These are phyloP conservation scores for Spondyliosoma cantharus DNA, from an alignment of 2,797 vertebrate species.

Conservation along the genomic window DNA sequence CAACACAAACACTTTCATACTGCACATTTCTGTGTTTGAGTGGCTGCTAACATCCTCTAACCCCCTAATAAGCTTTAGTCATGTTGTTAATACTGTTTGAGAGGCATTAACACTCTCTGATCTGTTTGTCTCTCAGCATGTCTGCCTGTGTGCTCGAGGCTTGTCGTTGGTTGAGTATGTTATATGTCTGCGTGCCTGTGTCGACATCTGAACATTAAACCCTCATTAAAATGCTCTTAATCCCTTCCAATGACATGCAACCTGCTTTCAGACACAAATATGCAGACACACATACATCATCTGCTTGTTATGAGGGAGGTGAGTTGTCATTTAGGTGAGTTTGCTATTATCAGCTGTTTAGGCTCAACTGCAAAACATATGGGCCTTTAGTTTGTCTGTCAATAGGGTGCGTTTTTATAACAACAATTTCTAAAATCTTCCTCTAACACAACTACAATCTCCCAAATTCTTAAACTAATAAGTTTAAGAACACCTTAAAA, in stretches of 20 bases:
- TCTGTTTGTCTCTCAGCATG: conserved; percentile 59
- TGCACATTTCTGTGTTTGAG: conserved; percentile 58
- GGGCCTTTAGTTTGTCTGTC: not conserved
- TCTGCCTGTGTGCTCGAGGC: conserved; percentile 44
- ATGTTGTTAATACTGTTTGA: conserved; percentile 78
- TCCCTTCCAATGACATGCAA: conserved; percentile 70
- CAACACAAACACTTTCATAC: conserved; percentile 20
- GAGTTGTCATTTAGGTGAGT: conserved; percentile 53
- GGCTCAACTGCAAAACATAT: conserved; percentile 8
- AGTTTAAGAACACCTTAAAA: not conserved
- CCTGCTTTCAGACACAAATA: conserved; percentile 44
- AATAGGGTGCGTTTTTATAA: not conserved
- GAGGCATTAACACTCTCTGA: conserved; percentile 72
- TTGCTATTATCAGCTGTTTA: conserved; percentile 36
- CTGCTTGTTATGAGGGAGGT: conserved; percentile 42
- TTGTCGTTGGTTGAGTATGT: conserved; percentile 39
- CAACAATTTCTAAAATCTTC: not conserved
- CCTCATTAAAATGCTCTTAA: conserved; percentile 80
- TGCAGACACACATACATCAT: conserved; percentile 4
- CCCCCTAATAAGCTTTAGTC: conserved; percentile 80
- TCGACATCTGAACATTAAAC: conserved; percentile 73
- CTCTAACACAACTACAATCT: not conserved
- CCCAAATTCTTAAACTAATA: not conserved
- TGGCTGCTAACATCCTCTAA: conserved; percentile 78
- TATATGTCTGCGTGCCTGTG: conserved; percentile 25